A percentile compares a stretch with the other conserved stretches of the same genome.
These are phyloP conservation scores for Gymnoscelis rufifasciata DNA, from an alignment of 2,888 invertebrate genomes.

Conservation along the genomic window DNA sequence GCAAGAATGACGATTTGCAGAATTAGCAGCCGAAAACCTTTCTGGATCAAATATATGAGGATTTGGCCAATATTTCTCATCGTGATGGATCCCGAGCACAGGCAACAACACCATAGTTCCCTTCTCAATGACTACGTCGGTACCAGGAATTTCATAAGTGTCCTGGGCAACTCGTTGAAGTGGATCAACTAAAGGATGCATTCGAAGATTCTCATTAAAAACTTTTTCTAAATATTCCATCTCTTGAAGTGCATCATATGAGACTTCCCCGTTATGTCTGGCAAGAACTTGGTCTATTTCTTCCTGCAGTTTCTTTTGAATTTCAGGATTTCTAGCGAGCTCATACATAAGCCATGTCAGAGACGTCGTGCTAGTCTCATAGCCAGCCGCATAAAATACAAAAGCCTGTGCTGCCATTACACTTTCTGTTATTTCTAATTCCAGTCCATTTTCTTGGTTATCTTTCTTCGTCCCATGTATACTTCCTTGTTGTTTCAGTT, in stretches of 20 bases:
- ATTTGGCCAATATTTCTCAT: slow-evolving; percentile 51
- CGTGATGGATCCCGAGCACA: slow-evolving; percentile 47
- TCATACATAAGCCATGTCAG: slow-evolving; percentile 44
- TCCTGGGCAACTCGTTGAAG: slow-evolving; percentile 42
- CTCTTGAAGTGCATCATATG: slow-evolving; percentile 7
- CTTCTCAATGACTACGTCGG: slow-evolving; percentile 40
- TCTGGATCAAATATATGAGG: slow-evolving; percentile 61
- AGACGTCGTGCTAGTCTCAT: slow-evolving; percentile 62
- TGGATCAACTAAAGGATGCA: slow-evolving; percentile 46
- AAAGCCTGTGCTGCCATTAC: slow-evolving; percentile 58
- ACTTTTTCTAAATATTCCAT: slow-evolving; percentile 10
- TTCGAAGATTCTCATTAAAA: slow-evolving; percentile 8
- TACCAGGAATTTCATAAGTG: slow-evolving; percentile 42
- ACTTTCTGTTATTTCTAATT: slow-evolving; percentile 41
- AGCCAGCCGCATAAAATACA: slow-evolving; percentile 63
- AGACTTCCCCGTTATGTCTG: slow-evolving; percentile 15
- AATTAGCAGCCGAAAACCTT: slow-evolving; percentile 38
- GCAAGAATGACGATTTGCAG: slow-evolving; percentile 1
- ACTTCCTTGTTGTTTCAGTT: slow-evolving; percentile 38
- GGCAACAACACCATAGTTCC: slow-evolving; percentile 42
- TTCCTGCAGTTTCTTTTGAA: slow-evolving; percentile 50
- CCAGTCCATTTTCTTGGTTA: slow-evolving; percentile 17
- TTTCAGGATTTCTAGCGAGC: slow-evolving; percentile 49
- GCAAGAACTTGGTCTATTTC: slow-evolving; percentile 33
- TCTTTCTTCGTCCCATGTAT: slow-evolving; percentile 28